These are phyloP conservation scores for Apotomis betuletana DNA, from an alignment of 2,888 invertebrate genomes.

Conservation along the genomic window DNA sequence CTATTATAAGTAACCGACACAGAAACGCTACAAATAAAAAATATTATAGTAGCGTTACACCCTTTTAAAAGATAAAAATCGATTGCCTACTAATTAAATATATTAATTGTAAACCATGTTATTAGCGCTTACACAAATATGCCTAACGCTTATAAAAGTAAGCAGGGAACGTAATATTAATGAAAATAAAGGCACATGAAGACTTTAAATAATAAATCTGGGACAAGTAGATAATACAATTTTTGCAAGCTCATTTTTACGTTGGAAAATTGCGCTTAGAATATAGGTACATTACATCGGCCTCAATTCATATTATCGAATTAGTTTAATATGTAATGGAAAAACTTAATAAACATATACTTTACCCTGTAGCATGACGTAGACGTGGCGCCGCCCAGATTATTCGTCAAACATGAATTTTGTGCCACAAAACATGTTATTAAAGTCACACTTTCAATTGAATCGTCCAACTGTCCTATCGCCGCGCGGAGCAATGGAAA, in stretches of 20 bases:
- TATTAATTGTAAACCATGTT: too few relatives aligned
- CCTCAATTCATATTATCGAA: neutral
- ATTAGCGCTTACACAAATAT: too few relatives aligned
- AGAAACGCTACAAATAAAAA: slow-evolving; percentile 1
- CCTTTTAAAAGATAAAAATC: neutral
- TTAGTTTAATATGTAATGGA: neutral
- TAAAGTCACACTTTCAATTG: slow-evolving; percentile 61
- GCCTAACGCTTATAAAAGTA: too few relatives aligned
- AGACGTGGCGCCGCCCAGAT: slow-evolving; percentile 66
- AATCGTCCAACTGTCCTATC: slow-evolving; percentile 50
- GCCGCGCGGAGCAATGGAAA: slow-evolving; percentile 45
- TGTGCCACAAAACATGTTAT: slow-evolving; percentile 72
- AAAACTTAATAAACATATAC: slow-evolving; percentile 47
- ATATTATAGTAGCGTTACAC: neutral
- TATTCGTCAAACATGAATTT: slow-evolving; percentile 72
- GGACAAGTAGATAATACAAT: neutral
- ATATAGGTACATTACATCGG: neutral
- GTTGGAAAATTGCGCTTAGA: neutral
- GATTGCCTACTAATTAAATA: neutral
- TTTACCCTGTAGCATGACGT: slow-evolving; percentile 77
- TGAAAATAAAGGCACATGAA: neutral
- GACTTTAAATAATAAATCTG: neutral
- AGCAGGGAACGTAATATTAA: neutral
- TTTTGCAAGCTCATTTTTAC: neutral
- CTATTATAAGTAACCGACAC: slow-evolving; percentile 28